These are phyloP conservation scores for Varanus salvator DNA, from an alignment of 2,113 vertebrate genomes.

Conservation along the genomic window DNA sequence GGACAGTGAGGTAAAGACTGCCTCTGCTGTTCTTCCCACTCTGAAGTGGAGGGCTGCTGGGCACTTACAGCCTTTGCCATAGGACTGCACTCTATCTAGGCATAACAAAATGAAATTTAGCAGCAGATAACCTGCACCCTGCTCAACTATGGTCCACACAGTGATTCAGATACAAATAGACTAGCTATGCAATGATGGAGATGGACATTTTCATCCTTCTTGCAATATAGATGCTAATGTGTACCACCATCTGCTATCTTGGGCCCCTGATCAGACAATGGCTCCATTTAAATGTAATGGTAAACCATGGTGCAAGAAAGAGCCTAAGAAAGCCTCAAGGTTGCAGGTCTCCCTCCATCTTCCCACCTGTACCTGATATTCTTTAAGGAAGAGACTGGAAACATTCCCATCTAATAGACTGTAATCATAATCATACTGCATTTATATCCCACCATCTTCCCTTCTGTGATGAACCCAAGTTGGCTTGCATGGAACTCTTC, in stretches of 20 bases:
- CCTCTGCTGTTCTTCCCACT: too few species aligned
- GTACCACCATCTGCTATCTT: neutral
- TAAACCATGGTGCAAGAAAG: neutral
- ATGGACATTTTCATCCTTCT: neutral
- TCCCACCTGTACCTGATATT: too few species aligned
- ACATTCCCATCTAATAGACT: neutral
- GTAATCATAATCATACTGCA: too few species aligned
- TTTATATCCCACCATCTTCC: too few species aligned
- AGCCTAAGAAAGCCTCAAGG: neutral
- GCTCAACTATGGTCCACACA: neutral
- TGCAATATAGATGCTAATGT: neutral
- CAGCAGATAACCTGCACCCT: neutral
- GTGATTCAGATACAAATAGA: neutral
- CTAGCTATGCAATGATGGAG: neutral
- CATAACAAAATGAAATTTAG: neutral
- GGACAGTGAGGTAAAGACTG: too few species aligned
- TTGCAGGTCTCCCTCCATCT: too few species aligned
- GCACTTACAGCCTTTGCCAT: too few species aligned
- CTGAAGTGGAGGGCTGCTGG: too few species aligned
- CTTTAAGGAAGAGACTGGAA: neutral
- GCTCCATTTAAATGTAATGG: neutral
- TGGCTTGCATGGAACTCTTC: too few species aligned
- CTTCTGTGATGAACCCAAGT: too few species aligned
- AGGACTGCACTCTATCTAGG: fast-evolving
- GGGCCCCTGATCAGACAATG: neutral